Evolutionary conservation across 1,140 invertebrate species (phyloP), one percentile per base, ranked within the genome.

Genomic region (Drosophila rufa): DNA sequence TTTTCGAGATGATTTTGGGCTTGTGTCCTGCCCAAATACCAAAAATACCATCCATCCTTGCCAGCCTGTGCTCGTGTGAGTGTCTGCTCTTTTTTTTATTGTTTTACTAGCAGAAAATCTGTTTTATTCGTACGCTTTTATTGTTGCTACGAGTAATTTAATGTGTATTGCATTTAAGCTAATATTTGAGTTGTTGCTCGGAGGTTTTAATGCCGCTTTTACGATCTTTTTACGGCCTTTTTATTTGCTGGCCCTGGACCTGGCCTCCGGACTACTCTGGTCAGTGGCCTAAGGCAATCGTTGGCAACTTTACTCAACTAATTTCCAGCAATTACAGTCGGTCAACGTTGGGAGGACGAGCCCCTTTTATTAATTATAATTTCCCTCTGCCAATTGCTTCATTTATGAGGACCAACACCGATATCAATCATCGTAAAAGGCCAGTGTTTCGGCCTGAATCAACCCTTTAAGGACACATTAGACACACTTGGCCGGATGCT

Each of bases 21-120:
- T 51, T 67, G 43, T 50, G 53, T 70, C 51, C 64, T 71, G 68
- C 61, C 80, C 61, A 73, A 87, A 22, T 22, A 22, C 19, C 19
- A 22, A 22, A 22, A 60, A 82, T 75, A 50, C 58, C 74, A 70
- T 71, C 66, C 17, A 60, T 33, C 36, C 69, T 66, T 47, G 45
- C 61, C 69, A 64, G 65, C 45, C 62, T 68, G 25, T 51, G 30
- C 45, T 17, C 33, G 14, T 51, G 46, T 59, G 6, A 48, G 17
- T 36, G 48, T 46, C 51, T 30, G 19, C 33, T 36, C 33, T 36
- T 46, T 59, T 19, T 78, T 87, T 87, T 89, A 89, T 89, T 84
- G 81, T 87, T 89, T 89, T 89, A 89, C 79, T 91, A 90, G 79
- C 85, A 91, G 86, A 90, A 90, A 90, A 90, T 90, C 86, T 91